Evolutionary conservation across 2,113 vertebrate genomes (phyloP).

Genomic region (Rhineura floridana): DNA sequence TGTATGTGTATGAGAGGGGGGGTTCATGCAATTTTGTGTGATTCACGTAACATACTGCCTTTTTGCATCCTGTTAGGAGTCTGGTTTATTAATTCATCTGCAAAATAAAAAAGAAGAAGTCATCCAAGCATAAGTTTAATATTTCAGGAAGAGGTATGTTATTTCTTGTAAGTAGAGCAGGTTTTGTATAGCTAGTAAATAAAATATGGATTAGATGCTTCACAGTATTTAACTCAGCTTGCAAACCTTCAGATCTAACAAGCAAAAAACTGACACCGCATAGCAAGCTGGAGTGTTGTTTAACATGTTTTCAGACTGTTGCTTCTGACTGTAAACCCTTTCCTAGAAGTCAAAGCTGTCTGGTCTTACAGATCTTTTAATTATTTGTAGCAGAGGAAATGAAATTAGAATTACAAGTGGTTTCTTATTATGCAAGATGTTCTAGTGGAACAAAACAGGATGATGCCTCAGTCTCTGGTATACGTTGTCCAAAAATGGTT

Average conservation of each 20-base stretch:
- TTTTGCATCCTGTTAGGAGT: background rate
- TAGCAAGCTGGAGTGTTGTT: background rate
- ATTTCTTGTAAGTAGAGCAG: slow-evolving; percentile 6
- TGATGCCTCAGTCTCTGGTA: background rate
- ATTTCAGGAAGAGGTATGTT: background rate
- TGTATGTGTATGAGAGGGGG: too few species aligned
- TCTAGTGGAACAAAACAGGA: background rate
- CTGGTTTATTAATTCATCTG: background rate
- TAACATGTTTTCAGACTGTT: slow-evolving; percentile 6
- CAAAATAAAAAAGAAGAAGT: background rate
- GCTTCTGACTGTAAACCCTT: background rate
- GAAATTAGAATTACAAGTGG: background rate
- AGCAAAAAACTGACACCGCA: background rate
- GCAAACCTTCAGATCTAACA: slow-evolving; percentile 1
- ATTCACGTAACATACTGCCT: background rate
- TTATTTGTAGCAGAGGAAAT: background rate
- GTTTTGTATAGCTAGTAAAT: slow-evolving; percentile 16
- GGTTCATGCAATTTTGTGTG: background rate
- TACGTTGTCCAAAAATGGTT: too few species aligned
- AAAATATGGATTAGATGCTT: slow-evolving; percentile 15
- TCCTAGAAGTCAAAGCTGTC: background rate
- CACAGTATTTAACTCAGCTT: slow-evolving; percentile 11
- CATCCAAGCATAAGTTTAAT: background rate
- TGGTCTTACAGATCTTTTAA: background rate
- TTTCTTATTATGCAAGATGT: background rate